Evolutionary conservation across 2,113 vertebrate species (phyloP), one percentile per base, ranked within the genome.

Genomic region (Empidonax traillii): DNA sequence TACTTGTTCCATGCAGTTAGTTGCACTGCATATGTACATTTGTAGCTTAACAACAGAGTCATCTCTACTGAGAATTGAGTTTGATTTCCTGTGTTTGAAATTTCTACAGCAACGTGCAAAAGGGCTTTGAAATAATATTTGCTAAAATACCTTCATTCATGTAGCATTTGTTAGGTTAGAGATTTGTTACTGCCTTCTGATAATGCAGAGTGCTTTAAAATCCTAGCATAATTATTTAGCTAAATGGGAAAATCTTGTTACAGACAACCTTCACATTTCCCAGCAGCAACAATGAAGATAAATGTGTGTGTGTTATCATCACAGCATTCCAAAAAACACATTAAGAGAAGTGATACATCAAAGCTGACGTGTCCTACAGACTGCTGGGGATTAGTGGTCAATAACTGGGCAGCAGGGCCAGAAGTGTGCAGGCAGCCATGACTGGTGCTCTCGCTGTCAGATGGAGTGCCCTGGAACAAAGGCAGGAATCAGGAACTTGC

Each of bases 241-340:
- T 74, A 90, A 93, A 93, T 72, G 41, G 59, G 44, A 83, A 90
- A 85, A 89, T 66, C 66, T 37, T 65, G 75, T 95, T 92, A 81
- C 16, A 91, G 68, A 85, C 37, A 94, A 84, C 66, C 77, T 95
- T 96, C 80, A 89, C 61, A 91, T 96, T 97, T 97, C 44, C 44
- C 86, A 96, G 68, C 44, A 97, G 68, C 56, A 80, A 49, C 46
- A 83, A 39, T 91, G 52, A 96, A 93, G 95, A 96, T 82, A 84
- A 84, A 86, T 71, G 52, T 37, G 69, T 52, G 24, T 35, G 47
- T 58, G 35, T 41, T 94, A 65, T 81, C 1, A 0, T 63, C 51
- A 78, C 23, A 81, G 63, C 47, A 69, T 92, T 97, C 89, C 27
- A 77, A 86, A 97, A 91, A 94, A 24, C 51, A 85, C 65, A 91